Evolutionary conservation across 2,113 vertebrate species (phyloP).

Genomic region (Tupaia chinensis): DNA sequence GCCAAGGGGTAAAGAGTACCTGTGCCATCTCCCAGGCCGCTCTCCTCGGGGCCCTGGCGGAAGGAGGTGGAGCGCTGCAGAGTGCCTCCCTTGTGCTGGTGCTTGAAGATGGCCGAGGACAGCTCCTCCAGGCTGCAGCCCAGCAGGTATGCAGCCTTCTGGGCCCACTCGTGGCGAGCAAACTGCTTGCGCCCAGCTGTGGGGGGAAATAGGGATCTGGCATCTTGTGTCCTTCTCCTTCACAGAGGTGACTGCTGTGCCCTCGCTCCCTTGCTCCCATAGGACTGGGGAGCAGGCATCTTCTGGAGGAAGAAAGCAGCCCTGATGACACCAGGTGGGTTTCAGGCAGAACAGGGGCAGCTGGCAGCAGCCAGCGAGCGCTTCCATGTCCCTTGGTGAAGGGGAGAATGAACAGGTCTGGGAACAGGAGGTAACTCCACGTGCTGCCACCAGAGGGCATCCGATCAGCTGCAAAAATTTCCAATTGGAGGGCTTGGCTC

Average conservation of each 20-base stretch:
- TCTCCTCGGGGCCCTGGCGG: slow-evolving; percentile 93
- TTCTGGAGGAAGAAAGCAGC: neutral
- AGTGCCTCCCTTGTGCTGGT: slow-evolving; percentile 92
- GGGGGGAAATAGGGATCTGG: slow-evolving; percentile 3
- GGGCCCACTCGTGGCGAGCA: slow-evolving; percentile 98
- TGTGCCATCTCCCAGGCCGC: slow-evolving; percentile 86
- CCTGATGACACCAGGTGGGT: neutral
- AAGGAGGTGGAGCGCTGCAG: slow-evolving; percentile 95
- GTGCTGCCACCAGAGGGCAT: slow-evolving; percentile 48
- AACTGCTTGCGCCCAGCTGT: slow-evolving; percentile 94
- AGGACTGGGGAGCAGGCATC: neutral
- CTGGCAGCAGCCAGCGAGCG: neutral
- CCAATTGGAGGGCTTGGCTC: neutral
- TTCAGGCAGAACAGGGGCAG: neutral
- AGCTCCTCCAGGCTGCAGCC: slow-evolving; percentile 96
- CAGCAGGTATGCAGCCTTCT: slow-evolving; percentile 97
- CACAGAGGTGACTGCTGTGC: neutral
- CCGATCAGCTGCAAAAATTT: neutral
- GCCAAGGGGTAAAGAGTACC: slow-evolving; percentile 80
- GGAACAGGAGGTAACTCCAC: slow-evolving; percentile 14
- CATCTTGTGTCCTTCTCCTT: neutral
- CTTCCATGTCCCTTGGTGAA: neutral
- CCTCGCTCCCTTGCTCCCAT: neutral
- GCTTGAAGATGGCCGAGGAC: slow-evolving; percentile 97
- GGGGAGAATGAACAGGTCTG: neutral